Evolutionary conservation across 64 coral and sea anemone genomes (phyloP).

Genomic region (Orbicella faveolata): DNA sequence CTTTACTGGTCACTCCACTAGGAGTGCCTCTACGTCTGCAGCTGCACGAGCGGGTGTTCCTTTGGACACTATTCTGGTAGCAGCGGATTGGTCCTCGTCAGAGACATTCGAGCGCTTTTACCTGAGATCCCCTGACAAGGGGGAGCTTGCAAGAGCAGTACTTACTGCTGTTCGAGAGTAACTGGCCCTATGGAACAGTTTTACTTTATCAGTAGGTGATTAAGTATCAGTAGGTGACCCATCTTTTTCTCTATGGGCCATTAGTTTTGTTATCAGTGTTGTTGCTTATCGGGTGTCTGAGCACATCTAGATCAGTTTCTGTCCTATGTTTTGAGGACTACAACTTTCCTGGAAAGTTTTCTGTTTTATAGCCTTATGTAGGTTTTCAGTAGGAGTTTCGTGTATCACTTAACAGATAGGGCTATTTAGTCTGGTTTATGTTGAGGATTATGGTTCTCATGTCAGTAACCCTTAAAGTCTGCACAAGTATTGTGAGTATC

Average conservation of each 20-base stretch:
- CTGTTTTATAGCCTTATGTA: background rate
- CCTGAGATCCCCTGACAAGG: constrained; percentile 1
- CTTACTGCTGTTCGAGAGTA: background rate
- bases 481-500: background rate
- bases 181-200: background rate
- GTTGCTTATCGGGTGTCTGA: background rate
- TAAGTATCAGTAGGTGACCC: background rate
- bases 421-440: background rate
- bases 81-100: constrained; percentile 37
- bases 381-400: background rate
- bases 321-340: background rate
- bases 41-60: background rate
- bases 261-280: too few relatives aligned
- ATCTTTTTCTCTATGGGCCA: background rate
- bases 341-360: background rate
- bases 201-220: too few relatives aligned
- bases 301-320: background rate
- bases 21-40: constrained; percentile 47
- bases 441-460: background rate
- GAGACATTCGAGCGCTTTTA: constrained; percentile 42
- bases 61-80: constrained; percentile 13
- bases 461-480: background rate
- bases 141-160: constrained; percentile 3
- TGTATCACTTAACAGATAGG: background rate
- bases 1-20: constrained; percentile 30